A percentile compares a stretch with the other conserved stretches of the same genome.
These are phyloP conservation scores for Synanthedon tipuliformis DNA, from an alignment of 2,888 invertebrate species.

Conservation along the genomic window DNA sequence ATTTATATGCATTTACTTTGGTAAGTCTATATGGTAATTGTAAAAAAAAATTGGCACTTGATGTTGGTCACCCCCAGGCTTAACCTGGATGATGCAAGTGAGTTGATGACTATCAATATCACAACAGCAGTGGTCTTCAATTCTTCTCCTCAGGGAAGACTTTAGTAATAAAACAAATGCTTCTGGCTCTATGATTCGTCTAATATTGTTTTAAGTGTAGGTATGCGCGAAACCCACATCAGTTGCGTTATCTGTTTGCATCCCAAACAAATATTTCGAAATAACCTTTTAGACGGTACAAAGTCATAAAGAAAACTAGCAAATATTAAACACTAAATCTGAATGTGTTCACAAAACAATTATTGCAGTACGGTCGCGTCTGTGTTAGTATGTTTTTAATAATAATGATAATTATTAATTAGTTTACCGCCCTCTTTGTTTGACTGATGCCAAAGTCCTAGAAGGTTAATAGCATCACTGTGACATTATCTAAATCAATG, in stretches of 20 bases:
- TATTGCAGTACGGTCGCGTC: background rate
- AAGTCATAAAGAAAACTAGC: conserved; percentile 1
- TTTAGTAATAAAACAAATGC: too few relatives aligned
- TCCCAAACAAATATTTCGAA: conserved; percentile 35
- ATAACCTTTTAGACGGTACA: conserved; percentile 32
- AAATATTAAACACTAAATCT: background rate
- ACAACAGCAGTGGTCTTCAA: too few relatives aligned
- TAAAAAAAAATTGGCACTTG: too few relatives aligned
- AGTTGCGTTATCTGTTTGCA: conserved; percentile 27
- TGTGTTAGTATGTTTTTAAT: background rate
- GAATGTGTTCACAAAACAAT: background rate
- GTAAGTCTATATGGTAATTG: too few relatives aligned
- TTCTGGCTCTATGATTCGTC: too few relatives aligned
- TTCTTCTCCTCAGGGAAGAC: too few relatives aligned
- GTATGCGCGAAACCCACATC: background rate
- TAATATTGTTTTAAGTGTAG: too few relatives aligned
- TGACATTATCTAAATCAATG: background rate
- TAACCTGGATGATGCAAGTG: too few relatives aligned
- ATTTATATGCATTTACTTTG: too few relatives aligned
- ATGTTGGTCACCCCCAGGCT: too few relatives aligned
- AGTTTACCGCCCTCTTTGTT: background rate
- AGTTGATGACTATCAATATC: too few relatives aligned
- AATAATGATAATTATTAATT: background rate
- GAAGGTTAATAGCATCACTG: background rate
- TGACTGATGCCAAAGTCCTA: background rate